phyloP scores from a whole-genome alignment of 2,113 vertebrate genomes.

The Poeciliopsis turrubarensis region DNA sequence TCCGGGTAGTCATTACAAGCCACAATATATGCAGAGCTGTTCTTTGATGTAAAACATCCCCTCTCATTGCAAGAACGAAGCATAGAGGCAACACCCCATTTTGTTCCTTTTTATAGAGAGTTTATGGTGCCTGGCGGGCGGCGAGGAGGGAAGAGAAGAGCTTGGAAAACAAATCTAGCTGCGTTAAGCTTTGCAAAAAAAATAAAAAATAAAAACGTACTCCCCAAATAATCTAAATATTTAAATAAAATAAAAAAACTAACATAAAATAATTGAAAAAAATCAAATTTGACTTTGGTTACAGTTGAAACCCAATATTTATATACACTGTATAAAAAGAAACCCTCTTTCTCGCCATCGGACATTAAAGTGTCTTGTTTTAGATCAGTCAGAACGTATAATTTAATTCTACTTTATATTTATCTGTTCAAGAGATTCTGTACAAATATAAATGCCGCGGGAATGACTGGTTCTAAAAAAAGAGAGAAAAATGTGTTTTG shows the following conservation, averaged over 20 bases:
- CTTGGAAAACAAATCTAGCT: not conserved
- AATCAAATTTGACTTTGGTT: not conserved
- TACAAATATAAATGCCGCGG: no score
- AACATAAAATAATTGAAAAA: not conserved
- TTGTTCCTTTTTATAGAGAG: constrained; percentile 51
- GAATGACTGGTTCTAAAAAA: no score
- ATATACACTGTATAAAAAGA: no score
- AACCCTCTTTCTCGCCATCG: not conserved
- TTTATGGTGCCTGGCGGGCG: constrained; percentile 20
- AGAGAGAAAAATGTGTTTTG: no score
- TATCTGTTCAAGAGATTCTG: no score
- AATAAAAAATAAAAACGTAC: no score
- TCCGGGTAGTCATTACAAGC: constrained; percentile 67
- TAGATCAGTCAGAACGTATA: not conserved
- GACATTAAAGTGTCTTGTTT: not conserved
- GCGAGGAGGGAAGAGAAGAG: constrained; percentile 16
- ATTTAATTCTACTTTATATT: no score
- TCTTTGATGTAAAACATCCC: constrained; percentile 52
- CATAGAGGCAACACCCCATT: constrained; percentile 35
- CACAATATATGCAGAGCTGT: constrained; percentile 37
- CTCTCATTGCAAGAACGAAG: constrained; percentile 72
- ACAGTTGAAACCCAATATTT: not conserved
- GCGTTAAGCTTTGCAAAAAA: not conserved
- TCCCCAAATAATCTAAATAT: not conserved
- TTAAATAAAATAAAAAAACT: no score